Percentiles rank a stretch among this genome's conserved stretches.
Conservation (phyloP, 2,888 invertebrate species). For the Eumacrocentrus americanus region DNA sequence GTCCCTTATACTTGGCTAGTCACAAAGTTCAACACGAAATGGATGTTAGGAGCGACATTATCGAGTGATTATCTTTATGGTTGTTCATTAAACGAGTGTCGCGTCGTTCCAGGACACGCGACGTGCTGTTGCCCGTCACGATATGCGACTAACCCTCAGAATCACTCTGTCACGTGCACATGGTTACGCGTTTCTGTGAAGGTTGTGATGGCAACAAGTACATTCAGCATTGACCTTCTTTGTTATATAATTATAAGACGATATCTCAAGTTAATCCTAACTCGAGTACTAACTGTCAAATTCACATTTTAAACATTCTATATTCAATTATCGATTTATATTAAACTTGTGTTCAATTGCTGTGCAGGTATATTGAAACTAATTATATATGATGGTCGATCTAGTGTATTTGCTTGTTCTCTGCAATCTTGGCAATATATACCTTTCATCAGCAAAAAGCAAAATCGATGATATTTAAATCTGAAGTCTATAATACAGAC, state of each 20-base stretch:
- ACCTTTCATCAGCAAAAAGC: too few relatives aligned
- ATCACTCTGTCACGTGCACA: slow-evolving; percentile 5
- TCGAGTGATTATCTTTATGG: slow-evolving; percentile 2
- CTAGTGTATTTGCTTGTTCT: too few relatives aligned
- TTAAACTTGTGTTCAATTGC: too few relatives aligned
- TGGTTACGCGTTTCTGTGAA: neutral
- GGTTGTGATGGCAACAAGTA: neutral
- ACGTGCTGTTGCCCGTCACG: neutral
- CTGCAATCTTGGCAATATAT: too few relatives aligned
- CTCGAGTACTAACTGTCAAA: too few relatives aligned
- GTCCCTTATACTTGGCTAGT: neutral
- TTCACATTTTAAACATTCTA: too few relatives aligned
- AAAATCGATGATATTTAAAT: too few relatives aligned
- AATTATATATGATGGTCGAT: too few relatives aligned
- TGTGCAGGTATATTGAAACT: too few relatives aligned
- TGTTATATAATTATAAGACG: neutral
- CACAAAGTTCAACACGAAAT: neutral
- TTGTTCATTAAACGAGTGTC: slow-evolving; percentile 5
- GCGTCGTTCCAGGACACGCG: neutral
- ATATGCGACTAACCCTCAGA: slow-evolving; percentile 1
- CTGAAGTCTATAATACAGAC: too few relatives aligned
- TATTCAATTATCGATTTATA: too few relatives aligned
- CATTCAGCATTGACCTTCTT: slow-evolving; percentile 2
- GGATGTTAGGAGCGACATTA: neutral
- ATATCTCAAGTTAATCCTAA: too few relatives aligned